These are phyloP conservation scores for Vulpes vulpes DNA, from an alignment of 2,113 vertebrate genomes.

Conservation along the genomic window DNA sequence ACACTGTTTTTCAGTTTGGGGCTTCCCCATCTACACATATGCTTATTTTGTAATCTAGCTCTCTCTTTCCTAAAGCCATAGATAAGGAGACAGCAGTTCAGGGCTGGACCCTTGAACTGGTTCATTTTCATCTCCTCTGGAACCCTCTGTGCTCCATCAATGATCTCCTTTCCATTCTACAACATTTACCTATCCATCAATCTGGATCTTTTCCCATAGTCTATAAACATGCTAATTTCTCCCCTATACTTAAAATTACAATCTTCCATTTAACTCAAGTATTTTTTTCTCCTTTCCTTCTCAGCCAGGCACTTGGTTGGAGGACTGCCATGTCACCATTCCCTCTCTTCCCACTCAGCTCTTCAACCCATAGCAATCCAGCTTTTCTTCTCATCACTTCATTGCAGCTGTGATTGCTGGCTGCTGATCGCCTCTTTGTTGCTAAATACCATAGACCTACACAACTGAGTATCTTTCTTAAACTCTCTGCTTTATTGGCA, in stretches of 20 bases:
- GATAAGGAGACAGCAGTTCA: not conserved
- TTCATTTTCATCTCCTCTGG: not conserved
- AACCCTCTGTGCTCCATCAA: not conserved
- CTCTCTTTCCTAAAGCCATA: not conserved
- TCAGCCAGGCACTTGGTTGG: not conserved
- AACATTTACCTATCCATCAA: not conserved
- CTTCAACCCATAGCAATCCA: not conserved
- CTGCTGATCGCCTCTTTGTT: not conserved
- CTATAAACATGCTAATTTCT: not conserved
- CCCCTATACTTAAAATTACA: not conserved
- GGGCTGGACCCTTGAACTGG: not conserved
- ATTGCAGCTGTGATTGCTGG: not conserved
- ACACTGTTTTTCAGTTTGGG: not conserved
- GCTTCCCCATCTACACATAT: not conserved
- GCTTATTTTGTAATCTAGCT: not conserved
- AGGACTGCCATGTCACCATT: not conserved
- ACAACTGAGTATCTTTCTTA: not conserved
- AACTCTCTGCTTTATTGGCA: not conserved
- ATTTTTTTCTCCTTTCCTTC: not conserved
- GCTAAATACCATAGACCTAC: not conserved
- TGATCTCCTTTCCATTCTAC: not conserved
- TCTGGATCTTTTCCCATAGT: not conserved
- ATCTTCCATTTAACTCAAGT: not conserved
- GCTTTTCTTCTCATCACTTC: not conserved
- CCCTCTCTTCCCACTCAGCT: not conserved